These are phyloP conservation scores for Cerastis leucographa DNA, from an alignment of 2,888 invertebrate species.

Conservation along the genomic window DNA sequence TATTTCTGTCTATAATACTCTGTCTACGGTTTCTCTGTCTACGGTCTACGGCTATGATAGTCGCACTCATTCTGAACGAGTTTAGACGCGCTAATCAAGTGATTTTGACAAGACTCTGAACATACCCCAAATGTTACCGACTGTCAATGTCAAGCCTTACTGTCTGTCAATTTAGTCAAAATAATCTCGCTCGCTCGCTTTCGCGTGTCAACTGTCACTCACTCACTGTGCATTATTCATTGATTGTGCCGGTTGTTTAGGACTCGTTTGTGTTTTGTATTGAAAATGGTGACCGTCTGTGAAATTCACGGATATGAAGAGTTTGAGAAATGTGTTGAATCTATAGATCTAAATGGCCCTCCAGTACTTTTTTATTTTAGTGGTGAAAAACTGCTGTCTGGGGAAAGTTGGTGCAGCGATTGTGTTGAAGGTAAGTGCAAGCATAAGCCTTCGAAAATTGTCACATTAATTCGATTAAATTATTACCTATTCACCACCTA, in stretches of 20 bases:
- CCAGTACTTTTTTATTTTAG: slow-evolving; percentile 91
- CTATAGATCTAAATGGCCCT: slow-evolving; percentile 84
- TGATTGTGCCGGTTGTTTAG: background rate
- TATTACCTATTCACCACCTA: background rate
- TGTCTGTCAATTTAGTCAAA: slow-evolving; percentile 1
- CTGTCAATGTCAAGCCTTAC: background rate
- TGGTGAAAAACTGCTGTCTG: slow-evolving; percentile 92
- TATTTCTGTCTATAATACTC: too few species aligned
- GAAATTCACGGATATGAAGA: slow-evolving; percentile 91
- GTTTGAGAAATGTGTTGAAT: slow-evolving; percentile 90
- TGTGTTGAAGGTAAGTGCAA: slow-evolving; percentile 94
- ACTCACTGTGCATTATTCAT: background rate
- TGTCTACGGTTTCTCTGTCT: too few species aligned
- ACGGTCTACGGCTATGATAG: too few species aligned
- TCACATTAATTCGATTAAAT: background rate
- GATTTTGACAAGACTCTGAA: too few species aligned
- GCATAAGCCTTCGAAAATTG: background rate
- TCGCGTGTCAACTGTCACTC: background rate
- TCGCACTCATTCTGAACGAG: too few species aligned
- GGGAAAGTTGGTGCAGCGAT: slow-evolving; percentile 97
- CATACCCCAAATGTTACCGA: too few species aligned
- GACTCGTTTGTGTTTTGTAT: slow-evolving; percentile 33
- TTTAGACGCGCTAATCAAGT: too few species aligned
- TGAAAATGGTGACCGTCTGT: slow-evolving; percentile 76
- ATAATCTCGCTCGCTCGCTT: background rate